Base-by-base conservation (phyloP, 2,113 vertebrate genomes). In the Xerus inauris region DNA sequence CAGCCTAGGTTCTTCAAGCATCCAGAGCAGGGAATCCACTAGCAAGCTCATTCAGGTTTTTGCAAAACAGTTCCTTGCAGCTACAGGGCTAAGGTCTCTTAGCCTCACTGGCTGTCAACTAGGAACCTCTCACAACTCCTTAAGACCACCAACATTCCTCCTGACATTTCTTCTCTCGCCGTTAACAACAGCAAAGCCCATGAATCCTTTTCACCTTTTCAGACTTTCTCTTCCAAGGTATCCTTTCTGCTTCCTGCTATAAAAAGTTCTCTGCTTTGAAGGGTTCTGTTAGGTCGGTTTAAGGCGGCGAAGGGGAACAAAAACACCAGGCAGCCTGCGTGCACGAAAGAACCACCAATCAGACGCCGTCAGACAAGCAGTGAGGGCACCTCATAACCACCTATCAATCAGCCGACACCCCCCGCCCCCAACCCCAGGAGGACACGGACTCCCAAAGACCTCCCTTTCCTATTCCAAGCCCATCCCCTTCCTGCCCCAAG, bases 121-220 rank as follows among this genome's bases (percentile, higher is more conserved):
- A 11, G 30, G 51, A 67, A 3, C 35, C 17, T 71, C n/a, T 40
- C 19, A 73, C 28, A 59, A 49, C 7, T 87, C 26, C 62, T 62
- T 35, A 35, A 8, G 8, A 38, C 16, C 47, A 67, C 13, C 67
- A 62, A 9, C 9, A 5, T 47, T 62, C n/a, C 38, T 67, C 38
- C 8, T 47, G 19, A 17, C 17, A 32, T 57, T 24, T 47, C 11
- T 35, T 54, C 28, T 8, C n/a, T 45, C 6, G 8, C 2, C 1
- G 0, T 47, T 8, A 2, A 2, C 26, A 62, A 32, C 54, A 65
- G 38, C 9, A 26, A 28, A 9, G 7, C 22, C 28, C 3, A 7
- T 8, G 35, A 51, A 38, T 72, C 62, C 30, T 75, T 49, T 12
- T 87, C 11, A 54, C 3, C 47, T 40, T 72, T 38, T 16, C n/a